Evolutionary conservation across 2,888 invertebrate genomes (phyloP).

Genomic region (Strigamia maritima): DNA sequence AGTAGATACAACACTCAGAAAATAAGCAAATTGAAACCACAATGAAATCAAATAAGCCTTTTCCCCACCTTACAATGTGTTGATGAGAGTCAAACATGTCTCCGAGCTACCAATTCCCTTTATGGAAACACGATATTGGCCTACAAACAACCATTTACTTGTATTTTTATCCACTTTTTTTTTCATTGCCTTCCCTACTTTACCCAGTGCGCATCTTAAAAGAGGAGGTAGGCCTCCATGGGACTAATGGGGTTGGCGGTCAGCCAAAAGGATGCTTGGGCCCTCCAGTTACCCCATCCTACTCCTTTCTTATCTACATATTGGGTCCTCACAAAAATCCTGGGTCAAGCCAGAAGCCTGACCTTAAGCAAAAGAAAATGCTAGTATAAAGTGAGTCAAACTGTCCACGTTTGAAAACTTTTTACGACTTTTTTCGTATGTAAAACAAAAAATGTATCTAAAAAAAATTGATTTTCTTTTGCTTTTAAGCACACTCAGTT

Average conservation of each 20-base stretch:
- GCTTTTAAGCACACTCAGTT: neutral
- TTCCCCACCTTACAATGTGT: neutral
- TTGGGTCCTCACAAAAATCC: slow-evolving; percentile 21
- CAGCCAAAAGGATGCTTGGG: slow-evolving; percentile 17
- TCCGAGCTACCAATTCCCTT: slow-evolving; percentile 9
- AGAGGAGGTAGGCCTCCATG: neutral
- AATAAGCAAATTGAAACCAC: neutral
- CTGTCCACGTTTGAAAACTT: neutral
- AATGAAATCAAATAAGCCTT: slow-evolving; percentile 3
- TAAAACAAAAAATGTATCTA: neutral
- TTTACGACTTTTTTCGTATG: neutral
- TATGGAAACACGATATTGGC: slow-evolving; percentile 11
- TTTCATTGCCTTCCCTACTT: neutral
- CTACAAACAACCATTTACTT: slow-evolving; percentile 29
- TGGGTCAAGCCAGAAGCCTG: slow-evolving; percentile 22
- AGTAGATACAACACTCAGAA: neutral
- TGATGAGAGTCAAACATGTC: slow-evolving; percentile 16
- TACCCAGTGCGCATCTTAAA: slow-evolving; percentile 24
- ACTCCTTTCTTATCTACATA: slow-evolving; percentile 18
- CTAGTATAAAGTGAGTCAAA: neutral
- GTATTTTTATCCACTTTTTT: slow-evolving; percentile 2
- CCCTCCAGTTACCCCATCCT: slow-evolving; percentile 11
- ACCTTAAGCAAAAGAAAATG: neutral
- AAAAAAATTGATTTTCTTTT: neutral
- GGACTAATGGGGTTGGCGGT: slow-evolving; percentile 27